These are phyloP conservation scores for Hedychridium roseum DNA, from an alignment of 2,888 invertebrate species.

Conservation along the genomic window DNA sequence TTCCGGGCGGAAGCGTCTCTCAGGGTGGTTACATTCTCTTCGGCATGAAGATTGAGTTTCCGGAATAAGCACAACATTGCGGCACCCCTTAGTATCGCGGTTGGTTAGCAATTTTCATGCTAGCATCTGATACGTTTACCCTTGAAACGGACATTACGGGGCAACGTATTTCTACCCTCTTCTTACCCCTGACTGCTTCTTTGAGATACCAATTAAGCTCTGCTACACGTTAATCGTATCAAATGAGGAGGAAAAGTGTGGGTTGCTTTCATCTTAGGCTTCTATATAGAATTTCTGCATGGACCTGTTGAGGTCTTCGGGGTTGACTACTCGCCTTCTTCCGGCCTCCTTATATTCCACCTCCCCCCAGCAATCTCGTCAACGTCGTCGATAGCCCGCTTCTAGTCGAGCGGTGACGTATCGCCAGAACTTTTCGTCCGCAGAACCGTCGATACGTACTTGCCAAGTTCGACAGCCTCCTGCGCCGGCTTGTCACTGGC, in stretches of 20 bases:
- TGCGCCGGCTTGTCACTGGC: too few relatives aligned
- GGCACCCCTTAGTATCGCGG: slow-evolving; percentile 12
- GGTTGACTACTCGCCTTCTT: slow-evolving; percentile 5
- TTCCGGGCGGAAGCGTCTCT: slow-evolving; percentile 35
- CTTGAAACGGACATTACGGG: background rate
- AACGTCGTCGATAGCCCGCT: slow-evolving; percentile 8
- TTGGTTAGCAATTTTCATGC: slow-evolving; percentile 2
- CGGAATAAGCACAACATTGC: slow-evolving; percentile 11
- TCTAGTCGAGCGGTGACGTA: slow-evolving; percentile 25
- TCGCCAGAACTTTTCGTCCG: slow-evolving; percentile 26
- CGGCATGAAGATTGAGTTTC: slow-evolving; percentile 23
- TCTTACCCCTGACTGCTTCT: slow-evolving; percentile 1
- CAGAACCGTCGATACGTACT: background rate
- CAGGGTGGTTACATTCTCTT: slow-evolving; percentile 27
- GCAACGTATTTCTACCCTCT: background rate
- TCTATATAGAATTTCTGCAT: too few relatives aligned
- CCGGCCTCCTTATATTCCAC: slow-evolving; percentile 5
- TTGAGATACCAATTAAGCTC: slow-evolving; percentile 4
- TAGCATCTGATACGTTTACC: background rate
- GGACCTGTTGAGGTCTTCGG: too few relatives aligned
- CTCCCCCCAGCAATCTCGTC: slow-evolving; percentile 12
- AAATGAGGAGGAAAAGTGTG: too few relatives aligned
- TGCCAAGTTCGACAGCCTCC: too few relatives aligned
- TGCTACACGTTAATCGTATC: slow-evolving; percentile 10
- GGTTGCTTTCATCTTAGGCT: too few relatives aligned